These are phyloP conservation scores for Dasypolia templi DNA, from an alignment of 2,888 invertebrate genomes.

Conservation along the genomic window DNA sequence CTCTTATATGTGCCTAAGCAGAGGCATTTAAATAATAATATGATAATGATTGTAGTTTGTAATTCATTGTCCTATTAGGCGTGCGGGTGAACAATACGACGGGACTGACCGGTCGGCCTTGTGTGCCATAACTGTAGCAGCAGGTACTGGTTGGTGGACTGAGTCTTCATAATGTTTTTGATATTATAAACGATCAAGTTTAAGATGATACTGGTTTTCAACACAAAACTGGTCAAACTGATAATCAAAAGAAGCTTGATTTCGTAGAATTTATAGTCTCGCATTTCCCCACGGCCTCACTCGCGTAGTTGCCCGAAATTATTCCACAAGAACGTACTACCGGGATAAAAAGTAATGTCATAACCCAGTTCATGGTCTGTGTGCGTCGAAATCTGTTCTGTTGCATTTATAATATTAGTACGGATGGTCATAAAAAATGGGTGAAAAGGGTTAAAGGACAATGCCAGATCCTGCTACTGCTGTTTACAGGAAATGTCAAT, in stretches of 20 bases:
- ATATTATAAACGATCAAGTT: conserved; percentile 12
- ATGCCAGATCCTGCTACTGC: no score
- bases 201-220: background rate
- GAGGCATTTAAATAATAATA: conserved; percentile 32
- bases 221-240: background rate
- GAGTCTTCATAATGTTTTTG: background rate
- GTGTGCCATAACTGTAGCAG: conserved; percentile 45
- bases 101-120: conserved; percentile 67
- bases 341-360: no score
- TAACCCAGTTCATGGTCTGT: no score
- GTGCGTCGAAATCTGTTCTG: no score
- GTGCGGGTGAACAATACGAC: conserved; percentile 47
- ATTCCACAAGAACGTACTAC: no score
- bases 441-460: no score
- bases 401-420: no score
- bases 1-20: background rate
- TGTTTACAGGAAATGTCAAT: no score
- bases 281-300: background rate
- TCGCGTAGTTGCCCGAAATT: no score
- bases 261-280: background rate
- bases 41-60: conserved; percentile 32
- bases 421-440: no score
- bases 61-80: conserved; percentile 29
- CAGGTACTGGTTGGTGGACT: conserved; percentile 1
- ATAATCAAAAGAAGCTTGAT: background rate